These are phyloP conservation scores for Pseudomyrmex gracilis DNA, from an alignment of 1,140 invertebrate genomes.

Conservation along the genomic window DNA sequence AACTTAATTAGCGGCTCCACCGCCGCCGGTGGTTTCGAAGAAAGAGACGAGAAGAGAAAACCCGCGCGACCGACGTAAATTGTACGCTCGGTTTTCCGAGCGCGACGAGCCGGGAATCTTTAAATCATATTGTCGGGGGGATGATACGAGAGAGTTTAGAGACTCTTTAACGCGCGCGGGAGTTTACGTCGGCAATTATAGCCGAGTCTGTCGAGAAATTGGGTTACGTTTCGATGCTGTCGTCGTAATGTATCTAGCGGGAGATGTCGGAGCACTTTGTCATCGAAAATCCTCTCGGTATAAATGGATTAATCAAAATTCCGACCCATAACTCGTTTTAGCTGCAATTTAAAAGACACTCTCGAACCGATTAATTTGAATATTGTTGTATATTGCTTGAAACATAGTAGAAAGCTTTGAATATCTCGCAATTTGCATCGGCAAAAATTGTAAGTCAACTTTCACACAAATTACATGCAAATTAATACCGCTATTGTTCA, in stretches of 20 bases:
- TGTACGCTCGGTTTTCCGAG: not conserved
- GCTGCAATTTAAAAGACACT: constrained; percentile 13
- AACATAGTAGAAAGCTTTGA: constrained; percentile 30
- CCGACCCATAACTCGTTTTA: constrained; percentile 43
- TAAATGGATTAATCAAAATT: constrained; percentile 55
- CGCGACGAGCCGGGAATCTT: not conserved
- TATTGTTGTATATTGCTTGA: constrained; percentile 3
- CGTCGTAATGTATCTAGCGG: constrained; percentile 8
- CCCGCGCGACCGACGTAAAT: constrained; percentile 10
- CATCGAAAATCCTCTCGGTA: constrained; percentile 31
- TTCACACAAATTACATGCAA: constrained; percentile 31
- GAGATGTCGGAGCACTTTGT: not conserved
- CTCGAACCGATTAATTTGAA: constrained; percentile 37
- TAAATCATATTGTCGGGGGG: constrained; percentile 3
- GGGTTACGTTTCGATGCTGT: constrained; percentile 20
- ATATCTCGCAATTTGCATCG: constrained; percentile 3
- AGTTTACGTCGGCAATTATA: constrained; percentile 6
- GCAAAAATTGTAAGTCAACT: constrained; percentile 44
- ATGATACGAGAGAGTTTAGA: not conserved
- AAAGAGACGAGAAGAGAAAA: constrained; percentile 33
- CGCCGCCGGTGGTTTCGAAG: constrained; percentile 36
- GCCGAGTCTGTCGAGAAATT: not conserved
- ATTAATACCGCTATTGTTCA: not conserved
- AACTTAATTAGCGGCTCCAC: constrained; percentile 70
- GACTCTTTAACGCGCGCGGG: not conserved